A percentile compares a stretch with the other conserved stretches of the same genome.
These are phyloP conservation scores for Anguilla pacifica DNA, from an alignment of 2,797 vertebrate genomes.

Conservation along the genomic window DNA sequence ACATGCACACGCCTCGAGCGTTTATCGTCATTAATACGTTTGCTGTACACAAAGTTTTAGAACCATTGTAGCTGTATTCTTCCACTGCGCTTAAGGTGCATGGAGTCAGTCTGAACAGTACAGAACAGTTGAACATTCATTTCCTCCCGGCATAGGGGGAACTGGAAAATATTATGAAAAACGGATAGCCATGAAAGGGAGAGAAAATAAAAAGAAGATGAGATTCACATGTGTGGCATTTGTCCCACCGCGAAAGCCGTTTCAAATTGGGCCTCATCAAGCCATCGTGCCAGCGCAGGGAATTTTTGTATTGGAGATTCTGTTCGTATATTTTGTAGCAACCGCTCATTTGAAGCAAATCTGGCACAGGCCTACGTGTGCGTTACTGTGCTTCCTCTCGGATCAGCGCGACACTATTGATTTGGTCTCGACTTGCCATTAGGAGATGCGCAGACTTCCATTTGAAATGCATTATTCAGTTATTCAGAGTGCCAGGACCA, in stretches of 20 bases:
- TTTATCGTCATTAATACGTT: not conserved
- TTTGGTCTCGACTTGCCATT: conserved; percentile 30
- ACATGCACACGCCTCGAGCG: not conserved
- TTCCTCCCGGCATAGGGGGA: not conserved
- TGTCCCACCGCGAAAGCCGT: conserved; percentile 10
- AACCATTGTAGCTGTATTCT: not conserved
- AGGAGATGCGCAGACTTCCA: conserved; percentile 44
- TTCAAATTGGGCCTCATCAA: conserved; percentile 14
- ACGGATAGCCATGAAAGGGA: conserved; percentile 23
- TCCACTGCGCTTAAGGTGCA: not conserved
- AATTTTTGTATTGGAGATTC: conserved; percentile 20
- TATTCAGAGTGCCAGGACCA: not conserved
- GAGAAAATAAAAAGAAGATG: conserved; percentile 18
- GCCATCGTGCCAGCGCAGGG: not conserved
- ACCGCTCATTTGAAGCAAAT: not conserved
- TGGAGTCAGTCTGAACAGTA: not conserved
- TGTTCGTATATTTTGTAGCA: not conserved
- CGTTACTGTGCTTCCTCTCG: not conserved
- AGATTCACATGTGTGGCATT: conserved; percentile 28
- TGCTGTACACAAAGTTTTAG: not conserved
- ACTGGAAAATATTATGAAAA: conserved; percentile 22
- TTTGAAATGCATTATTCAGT: conserved; percentile 3
- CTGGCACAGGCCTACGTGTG: not conserved
- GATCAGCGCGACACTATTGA: conserved; percentile 24
- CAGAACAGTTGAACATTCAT: not conserved